Conservation (phyloP, 2,888 invertebrate species). For the Teleogryllus oceanicus region DNA sequence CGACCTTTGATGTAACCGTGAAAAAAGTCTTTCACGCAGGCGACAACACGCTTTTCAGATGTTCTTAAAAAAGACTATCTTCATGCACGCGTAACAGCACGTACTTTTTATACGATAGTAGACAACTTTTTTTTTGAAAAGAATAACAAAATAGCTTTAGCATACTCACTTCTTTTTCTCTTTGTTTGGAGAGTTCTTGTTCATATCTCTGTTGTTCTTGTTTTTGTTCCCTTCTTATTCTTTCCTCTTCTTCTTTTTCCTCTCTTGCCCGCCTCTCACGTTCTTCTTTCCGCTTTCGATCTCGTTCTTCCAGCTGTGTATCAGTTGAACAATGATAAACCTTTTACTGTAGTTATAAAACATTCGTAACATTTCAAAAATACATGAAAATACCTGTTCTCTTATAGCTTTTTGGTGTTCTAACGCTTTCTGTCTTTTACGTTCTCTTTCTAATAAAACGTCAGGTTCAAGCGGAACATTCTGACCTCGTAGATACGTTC, state of each 20-base stretch:
- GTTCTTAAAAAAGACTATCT: too few relatives aligned
- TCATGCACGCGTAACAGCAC: too few relatives aligned
- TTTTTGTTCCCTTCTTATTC: constrained; percentile 71
- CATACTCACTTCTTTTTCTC: constrained; percentile 40
- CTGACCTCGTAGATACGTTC: constrained; percentile 77
- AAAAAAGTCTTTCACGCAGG: too few relatives aligned
- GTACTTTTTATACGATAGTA: too few relatives aligned
- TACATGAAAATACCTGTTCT: constrained; percentile 51
- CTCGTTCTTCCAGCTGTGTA: constrained; percentile 71
- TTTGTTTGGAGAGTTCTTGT: constrained; percentile 59
- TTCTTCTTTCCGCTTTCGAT: constrained; percentile 71
- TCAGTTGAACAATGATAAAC: neutral
- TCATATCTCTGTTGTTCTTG: constrained; percentile 65
- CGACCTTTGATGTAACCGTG: too few relatives aligned
- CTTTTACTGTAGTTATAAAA: neutral
- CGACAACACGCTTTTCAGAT: too few relatives aligned
- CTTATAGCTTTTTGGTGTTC: constrained; percentile 84
- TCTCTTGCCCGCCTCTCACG: constrained; percentile 68
- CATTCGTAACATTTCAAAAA: neutral
- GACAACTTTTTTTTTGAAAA: too few relatives aligned
- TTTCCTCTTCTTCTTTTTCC: constrained; percentile 76
- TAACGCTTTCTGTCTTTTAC: constrained; percentile 74
- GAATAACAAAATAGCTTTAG: too few relatives aligned
- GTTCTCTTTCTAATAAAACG: constrained; percentile 75
- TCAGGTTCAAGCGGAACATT: constrained; percentile 78